Evolutionary conservation across 92 coral and sea anemone genomes (phyloP).

Genomic region (Epizoanthus illoricatus): DNA sequence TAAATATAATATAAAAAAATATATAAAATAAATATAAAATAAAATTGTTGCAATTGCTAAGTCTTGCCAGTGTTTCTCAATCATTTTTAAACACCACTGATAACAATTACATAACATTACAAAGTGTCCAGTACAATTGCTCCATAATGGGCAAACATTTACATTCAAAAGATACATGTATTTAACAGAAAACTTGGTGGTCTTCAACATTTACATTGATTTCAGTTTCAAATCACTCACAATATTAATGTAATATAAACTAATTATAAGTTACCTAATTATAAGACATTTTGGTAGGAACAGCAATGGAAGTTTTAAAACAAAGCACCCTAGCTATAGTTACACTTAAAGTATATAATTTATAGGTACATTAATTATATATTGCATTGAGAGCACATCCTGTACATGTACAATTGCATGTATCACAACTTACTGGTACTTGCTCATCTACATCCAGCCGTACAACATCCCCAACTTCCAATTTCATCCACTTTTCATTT

Average conservation of each 20-base stretch:
- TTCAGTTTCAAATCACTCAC: no score
- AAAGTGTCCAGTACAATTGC: neutral
- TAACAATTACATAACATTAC: neutral
- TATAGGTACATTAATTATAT: no score
- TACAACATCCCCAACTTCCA: constrained; percentile 89
- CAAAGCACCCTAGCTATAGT: neutral
- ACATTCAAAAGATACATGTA: no score
- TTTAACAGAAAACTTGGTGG: no score
- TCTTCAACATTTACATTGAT: no score
- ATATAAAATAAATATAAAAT: no score
- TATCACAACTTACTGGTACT: constrained; percentile 79
- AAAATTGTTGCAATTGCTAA: no score
- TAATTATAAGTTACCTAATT: no score
- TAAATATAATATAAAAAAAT: no score
- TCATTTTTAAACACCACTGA: neutral
- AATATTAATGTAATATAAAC: no score
- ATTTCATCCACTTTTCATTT: constrained; percentile 75
- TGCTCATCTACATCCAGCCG: constrained; percentile 85
- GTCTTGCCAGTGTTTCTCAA: neutral
- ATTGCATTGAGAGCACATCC: no score
- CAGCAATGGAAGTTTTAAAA: neutral
- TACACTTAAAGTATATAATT: no score
- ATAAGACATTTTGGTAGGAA: neutral
- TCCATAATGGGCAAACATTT: neutral
- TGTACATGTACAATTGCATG: neutral